Base-by-base conservation (phyloP, 2,888 invertebrate species). In the Tenthredo scrophulariae region DNA sequence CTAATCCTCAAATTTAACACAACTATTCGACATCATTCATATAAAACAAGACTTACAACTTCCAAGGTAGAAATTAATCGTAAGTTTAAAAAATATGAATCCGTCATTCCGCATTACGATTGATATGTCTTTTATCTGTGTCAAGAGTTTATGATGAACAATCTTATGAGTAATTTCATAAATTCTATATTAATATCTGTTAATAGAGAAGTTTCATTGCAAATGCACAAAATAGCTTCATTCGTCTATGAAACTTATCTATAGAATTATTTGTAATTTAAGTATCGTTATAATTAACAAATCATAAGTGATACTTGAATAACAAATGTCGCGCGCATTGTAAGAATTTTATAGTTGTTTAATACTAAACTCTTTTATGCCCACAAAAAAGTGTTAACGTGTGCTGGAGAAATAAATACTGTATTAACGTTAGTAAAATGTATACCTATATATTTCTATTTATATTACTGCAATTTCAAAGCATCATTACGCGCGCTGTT, bases 111-210 rank as follows among this genome's bases (percentile, higher is more conserved):
- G 22, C 67, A 50, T 83, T 50, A 46, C 43, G 67, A 83, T 83
- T 83, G 29, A 70, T 83, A 33, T 18, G 18, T 18, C 26, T 43
- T 29, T 65, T n/a, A 33, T 22, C 26, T 46, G 18, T 46, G 26
- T 67, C 83, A 67, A 83, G 67, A 83, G 83, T 83, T 67, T 43
- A 83, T 83, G 70, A 46, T 67, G 26, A 54, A 54, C 29, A 50
- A 54, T 43, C 22, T 74, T 54, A 15, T 29, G n/a, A 18, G 10
- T 77, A 58, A 80, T 46, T 46, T n/a, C 26, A 37, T 40, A 62
- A 80, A 62, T 62, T 18, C 26, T 50, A 54, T 29, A n/a, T n/a
- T n/a, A n/a, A n/a, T n/a, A n/a, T 29, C 22, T 80, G 37, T 80
- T 9, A 29, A 80, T 58, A 62, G 62, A 80, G 18, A 62, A 80